phyloP scores from a whole-genome alignment of 2,797 vertebrate species.

The Galagoides demidoff region DNA sequence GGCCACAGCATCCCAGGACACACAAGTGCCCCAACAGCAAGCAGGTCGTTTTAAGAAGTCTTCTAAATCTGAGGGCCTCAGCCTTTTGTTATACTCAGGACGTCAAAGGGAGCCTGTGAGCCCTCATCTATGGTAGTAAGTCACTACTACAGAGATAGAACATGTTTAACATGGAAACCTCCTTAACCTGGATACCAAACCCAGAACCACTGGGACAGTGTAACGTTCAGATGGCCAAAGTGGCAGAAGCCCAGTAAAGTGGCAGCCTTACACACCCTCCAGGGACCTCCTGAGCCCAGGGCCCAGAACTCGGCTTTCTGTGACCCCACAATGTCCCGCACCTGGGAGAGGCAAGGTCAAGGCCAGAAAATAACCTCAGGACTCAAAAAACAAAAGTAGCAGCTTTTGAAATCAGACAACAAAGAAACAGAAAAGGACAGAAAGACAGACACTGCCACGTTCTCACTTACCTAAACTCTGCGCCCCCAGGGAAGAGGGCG shows the following conservation, averaged over 20 bases:
- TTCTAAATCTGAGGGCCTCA: background rate
- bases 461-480: background rate
- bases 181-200: background rate
- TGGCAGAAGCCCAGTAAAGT: fast-evolving
- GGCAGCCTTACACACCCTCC: background rate
- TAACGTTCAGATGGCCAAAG: background rate
- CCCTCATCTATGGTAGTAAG: background rate
- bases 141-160: fast-evolving
- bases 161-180: background rate
- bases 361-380: background rate
- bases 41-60: fast-evolving
- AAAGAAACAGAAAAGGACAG: background rate
- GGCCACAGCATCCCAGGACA: background rate
- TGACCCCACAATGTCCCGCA: background rate
- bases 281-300: fast-evolving
- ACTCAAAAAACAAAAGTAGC: background rate
- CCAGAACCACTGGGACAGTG: background rate
- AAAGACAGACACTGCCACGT: background rate
- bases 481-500: background rate
- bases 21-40: too few species aligned
- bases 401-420: background rate
- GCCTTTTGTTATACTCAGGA: too few species aligned
- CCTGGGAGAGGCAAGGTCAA: background rate
- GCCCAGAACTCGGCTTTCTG: background rate
- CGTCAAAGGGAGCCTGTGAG: fast-evolving